Percentiles rank a stretch among this genome's conserved stretches.
Evolutionary conservation across 2,113 vertebrate genomes (phyloP).

Genomic region (Thunnus maccoyii): DNA sequence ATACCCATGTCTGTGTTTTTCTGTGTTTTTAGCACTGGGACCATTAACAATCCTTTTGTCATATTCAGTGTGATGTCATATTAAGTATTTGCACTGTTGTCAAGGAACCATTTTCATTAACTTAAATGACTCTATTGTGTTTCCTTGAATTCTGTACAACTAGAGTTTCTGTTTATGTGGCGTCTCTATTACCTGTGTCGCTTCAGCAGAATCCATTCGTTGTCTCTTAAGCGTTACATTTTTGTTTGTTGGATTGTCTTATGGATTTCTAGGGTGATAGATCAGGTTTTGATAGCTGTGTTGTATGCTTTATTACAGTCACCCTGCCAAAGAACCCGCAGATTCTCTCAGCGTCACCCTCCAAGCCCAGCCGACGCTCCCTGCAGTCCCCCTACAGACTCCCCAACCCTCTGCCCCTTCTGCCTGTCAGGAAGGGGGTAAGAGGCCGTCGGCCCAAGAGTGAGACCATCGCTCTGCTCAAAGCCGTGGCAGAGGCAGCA

Average conservation of each 20-base stretch:
- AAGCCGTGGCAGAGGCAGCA: slow-evolving; percentile 83
- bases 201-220: too few relatives aligned
- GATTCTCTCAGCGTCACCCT: slow-evolving; percentile 84
- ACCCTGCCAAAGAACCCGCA: slow-evolving; percentile 86
- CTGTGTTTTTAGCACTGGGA: not conserved
- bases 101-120: not conserved
- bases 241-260: too few relatives aligned
- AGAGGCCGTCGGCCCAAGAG: slow-evolving; percentile 88
- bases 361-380: slow-evolving; percentile 88
- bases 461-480: slow-evolving; percentile 86
- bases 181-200: too few relatives aligned
- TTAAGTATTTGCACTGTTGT: not conserved
- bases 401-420: slow-evolving; percentile 82
- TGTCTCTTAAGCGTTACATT: too few relatives aligned
- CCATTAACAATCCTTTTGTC: too few relatives aligned
- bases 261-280: too few relatives aligned
- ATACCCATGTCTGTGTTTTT: not conserved
- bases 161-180: too few relatives aligned
- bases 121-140: too few relatives aligned
- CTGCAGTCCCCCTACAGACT: slow-evolving; percentile 90
- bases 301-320: slow-evolving; percentile 80
- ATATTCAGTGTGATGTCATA: not conserved
- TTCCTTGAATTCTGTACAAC: too few relatives aligned
- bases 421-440: slow-evolving; percentile 88
- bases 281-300: not conserved